Evolutionary conservation across 2,888 invertebrate genomes (phyloP).

Genomic region (Pollenia amentaria): DNA sequence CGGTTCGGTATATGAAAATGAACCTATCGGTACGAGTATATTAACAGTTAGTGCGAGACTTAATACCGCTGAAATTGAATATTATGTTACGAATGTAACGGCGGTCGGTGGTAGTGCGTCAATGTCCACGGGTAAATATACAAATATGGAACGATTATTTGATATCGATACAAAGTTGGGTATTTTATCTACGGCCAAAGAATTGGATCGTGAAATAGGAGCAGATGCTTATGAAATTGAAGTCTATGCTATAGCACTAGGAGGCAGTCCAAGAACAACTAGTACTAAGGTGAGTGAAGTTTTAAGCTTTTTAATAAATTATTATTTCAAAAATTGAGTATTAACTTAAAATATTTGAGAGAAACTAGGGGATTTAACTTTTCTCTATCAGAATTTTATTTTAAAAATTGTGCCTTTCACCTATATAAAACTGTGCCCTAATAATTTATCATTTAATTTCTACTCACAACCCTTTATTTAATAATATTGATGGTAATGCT

Average conservation of each 20-base stretch:
- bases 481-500: no score
- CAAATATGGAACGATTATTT: slow-evolving; percentile 94
- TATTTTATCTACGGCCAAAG: slow-evolving; percentile 93
- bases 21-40: slow-evolving; percentile 93
- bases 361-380: no score
- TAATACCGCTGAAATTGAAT: slow-evolving; percentile 90
- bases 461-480: no score
- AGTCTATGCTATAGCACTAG: slow-evolving; percentile 92
- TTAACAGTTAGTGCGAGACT: slow-evolving; percentile 91
- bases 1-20: slow-evolving; percentile 95
- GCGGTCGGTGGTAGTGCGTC: slow-evolving; percentile 74
- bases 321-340: no score
- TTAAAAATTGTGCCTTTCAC: no score
- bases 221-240: slow-evolving; percentile 93
- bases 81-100: slow-evolving; percentile 95
- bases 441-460: no score
- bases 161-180: slow-evolving; percentile 95
- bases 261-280: slow-evolving; percentile 90
- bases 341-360: no score
- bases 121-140: slow-evolving; percentile 75
- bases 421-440: no score
- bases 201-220: slow-evolving; percentile 93
- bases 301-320: not conserved
- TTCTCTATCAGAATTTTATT: no score
- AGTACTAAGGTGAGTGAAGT: slow-evolving; percentile 91